Base-by-base conservation (phyloP, 2,888 invertebrate genomes). In the Drosophila neonasuta region DNA sequence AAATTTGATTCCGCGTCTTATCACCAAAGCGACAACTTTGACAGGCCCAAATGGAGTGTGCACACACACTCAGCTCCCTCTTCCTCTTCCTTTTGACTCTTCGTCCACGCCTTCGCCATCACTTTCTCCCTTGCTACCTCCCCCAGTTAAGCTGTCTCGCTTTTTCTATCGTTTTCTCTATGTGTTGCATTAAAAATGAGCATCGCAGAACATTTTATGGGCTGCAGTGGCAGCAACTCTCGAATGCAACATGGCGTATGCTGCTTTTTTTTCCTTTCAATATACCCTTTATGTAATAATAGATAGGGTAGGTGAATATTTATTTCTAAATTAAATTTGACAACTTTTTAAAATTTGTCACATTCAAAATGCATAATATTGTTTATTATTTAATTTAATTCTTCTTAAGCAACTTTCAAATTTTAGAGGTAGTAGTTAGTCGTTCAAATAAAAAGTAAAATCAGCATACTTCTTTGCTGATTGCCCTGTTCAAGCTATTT, bases 1-100 rank as follows among this genome's bases (percentile, higher is more conserved):
- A 88, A 88, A 88, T 88, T 88, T 88, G 88, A 88, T 88, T 88
- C 80, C 85, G 76, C 80, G 80, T 82, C 88, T 85, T 88, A 88
- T 84, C 87, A 79, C 76, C 76, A 64, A 74, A 72, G 68, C 77
- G 80, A 68, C 70, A 70, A 69, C 62, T 74, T 74, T 50, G 66
- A 70, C 59, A 67, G 63, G 54, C 73, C 49, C 83, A 79, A 74
- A 73, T 79, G 71, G 79, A 78, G 80, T 70, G 68, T 63, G 54
- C 36, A 48, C 54, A 13, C 17, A n/a, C 44, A 6, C 63, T 11
- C 34, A 46, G 15, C 30, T 36, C 13, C 29, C 30, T 30, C n/a
- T 20, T 44, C 10, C 46, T 39, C 34, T 15, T 13, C 24, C 0
- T 5, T 6, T 20, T 20, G 4, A 20, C 24, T 24, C 24, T 24